Base-by-base conservation (phyloP, 1,140 invertebrate genomes). In the Drosophila sucinea region DNA sequence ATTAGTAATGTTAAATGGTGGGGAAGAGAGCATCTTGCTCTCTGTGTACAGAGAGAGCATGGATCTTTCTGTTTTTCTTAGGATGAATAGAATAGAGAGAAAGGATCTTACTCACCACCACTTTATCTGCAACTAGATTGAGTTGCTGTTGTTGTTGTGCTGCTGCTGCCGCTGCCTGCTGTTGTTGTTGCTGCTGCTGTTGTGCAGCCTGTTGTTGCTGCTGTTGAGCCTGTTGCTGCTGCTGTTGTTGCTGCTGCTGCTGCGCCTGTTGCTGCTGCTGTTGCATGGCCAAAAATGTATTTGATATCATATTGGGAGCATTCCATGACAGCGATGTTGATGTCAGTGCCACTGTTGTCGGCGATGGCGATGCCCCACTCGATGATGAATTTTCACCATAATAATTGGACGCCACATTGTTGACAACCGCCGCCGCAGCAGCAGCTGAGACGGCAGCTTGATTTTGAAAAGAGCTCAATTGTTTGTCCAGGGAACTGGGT, bases 331-430 rank as follows among this genome's bases (percentile, higher is more conserved):
- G 61, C 65, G 90, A 91, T 10, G 90, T 90, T 3, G 90, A 86
- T 47, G 90, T 91, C 11, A 90, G 58, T 6, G 90, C 89, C n/a
- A 89, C 77, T 4, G 90, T 91, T 17, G 90, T 91, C 1, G 90
- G 90, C 51, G 90, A 91, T 0, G 90, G 90, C 17, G 90, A 91
- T 0, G 90, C 90, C 32, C 90, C 90, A 32, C 90, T 91, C 2
- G 90, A 91, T 5, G 90, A 91, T 44, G 90, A 91, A 55, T 91
- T 91, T 61, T 91, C 90, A 11, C 90, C 90, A 69, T 91, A 91
- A 65, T 91, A 91, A 65, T 91, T 91, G 2, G 90, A 91, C 17
- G 90, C 81, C 38, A 80, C 90, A 80, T 91, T 91, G 47, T 90
- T 90, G 10, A 77, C 86, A 1, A 79, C 90, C 7, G 80, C 90